These are phyloP conservation scores for Xenops minutus DNA, from an alignment of 2,797 vertebrate species.

Conservation along the genomic window DNA sequence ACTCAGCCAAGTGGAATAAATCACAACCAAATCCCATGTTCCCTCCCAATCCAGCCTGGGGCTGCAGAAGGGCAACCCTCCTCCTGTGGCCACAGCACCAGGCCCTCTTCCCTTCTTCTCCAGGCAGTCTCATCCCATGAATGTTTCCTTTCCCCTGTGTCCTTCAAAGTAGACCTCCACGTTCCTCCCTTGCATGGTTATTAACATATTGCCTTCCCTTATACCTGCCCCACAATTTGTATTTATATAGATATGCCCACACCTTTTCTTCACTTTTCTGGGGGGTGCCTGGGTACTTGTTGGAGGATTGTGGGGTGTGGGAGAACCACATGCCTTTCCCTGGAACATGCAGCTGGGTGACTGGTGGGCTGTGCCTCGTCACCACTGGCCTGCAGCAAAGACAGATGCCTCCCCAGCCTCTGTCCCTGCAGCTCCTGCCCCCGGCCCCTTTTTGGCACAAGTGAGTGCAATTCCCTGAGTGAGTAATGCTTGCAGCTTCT, in stretches of 20 bases:
- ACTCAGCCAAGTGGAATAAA: constrained; percentile 8
- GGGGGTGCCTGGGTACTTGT: neutral
- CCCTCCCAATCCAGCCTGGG: neutral
- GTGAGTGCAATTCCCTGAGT: neutral
- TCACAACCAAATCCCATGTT: neutral
- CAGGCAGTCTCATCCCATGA: neutral
- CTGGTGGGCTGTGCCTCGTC: neutral
- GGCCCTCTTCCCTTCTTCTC: neutral
- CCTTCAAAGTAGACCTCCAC: accelerated
- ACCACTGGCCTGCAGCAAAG: accelerated
- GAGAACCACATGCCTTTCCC: neutral
- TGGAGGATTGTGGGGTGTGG: neutral
- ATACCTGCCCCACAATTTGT: neutral
- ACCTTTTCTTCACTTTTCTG: neutral
- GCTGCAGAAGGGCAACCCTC: neutral
- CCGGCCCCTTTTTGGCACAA: neutral
- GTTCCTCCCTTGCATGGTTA: neutral
- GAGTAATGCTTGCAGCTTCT: neutral
- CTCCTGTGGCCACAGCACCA: accelerated
- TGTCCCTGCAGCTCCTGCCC: neutral
- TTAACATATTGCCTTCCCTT: neutral
- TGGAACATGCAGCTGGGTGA: neutral
- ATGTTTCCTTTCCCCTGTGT: neutral
- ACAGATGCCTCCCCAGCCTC: neutral
- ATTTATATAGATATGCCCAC: neutral